A percentile compares a stretch with the other conserved stretches of the same genome.
phyloP scores from a whole-genome alignment of 2,888 invertebrate genomes.

The Drosophila imparisetae region DNA sequence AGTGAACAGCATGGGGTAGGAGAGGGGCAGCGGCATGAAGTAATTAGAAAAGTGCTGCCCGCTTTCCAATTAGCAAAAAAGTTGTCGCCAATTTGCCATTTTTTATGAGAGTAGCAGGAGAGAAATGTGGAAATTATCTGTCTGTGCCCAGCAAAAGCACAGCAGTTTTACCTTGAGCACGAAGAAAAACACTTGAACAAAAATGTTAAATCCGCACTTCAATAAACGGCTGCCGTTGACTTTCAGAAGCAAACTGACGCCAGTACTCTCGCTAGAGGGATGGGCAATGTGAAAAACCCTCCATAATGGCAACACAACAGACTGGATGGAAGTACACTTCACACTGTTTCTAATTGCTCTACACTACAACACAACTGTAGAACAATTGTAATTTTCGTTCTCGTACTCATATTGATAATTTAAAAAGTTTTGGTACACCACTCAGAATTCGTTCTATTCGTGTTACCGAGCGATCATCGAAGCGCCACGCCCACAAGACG shows the following conservation, averaged over 20 bases:
- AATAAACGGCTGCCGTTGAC: conserved; percentile 16
- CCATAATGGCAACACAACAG: conserved; percentile 37
- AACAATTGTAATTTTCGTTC: not conserved
- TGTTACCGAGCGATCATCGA: conserved; percentile 78
- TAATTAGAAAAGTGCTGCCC: conserved; percentile 64
- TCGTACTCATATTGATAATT: conserved; percentile 48
- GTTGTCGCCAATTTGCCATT: conserved; percentile 40
- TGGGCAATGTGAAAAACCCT: conserved; percentile 21
- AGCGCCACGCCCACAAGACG: conserved; percentile 36
- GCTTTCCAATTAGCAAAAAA: conserved; percentile 66
- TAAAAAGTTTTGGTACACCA: conserved; percentile 58
- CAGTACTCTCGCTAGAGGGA: not conserved
- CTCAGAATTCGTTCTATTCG: conserved; percentile 80
- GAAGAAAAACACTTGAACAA: conserved; percentile 52
- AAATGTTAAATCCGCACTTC: conserved; percentile 48
- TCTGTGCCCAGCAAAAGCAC: conserved; percentile 1
- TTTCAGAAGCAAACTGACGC: not conserved
- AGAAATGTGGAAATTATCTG: conserved; percentile 23
- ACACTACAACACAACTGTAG: not conserved
- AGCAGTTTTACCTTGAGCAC: conserved; percentile 65
- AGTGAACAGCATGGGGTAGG: not conserved
- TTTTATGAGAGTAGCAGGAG: conserved; percentile 26
- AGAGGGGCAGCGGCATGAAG: conserved; percentile 29
- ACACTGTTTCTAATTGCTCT: conserved; percentile 52
- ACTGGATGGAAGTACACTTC: conserved; percentile 19